phyloP scores from a whole-genome alignment of 2,888 invertebrate species.

The Parascotia fuliginaria region DNA sequence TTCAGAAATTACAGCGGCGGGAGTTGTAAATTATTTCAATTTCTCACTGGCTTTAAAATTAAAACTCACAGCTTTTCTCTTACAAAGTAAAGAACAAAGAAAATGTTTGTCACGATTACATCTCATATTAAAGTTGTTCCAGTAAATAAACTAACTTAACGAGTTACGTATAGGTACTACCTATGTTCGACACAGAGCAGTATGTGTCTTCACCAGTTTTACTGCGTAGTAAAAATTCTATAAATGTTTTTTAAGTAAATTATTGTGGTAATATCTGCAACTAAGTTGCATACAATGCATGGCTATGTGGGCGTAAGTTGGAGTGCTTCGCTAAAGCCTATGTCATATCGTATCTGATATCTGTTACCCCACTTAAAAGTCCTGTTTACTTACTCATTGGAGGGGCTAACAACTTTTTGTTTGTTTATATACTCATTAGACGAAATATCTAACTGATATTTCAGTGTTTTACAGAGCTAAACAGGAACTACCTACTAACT shows the following conservation, averaged over 20 bases:
- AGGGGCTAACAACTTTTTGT: neutral
- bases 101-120: constrained; percentile 36
- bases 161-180: constrained; percentile 43
- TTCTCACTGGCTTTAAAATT: constrained; percentile 9
- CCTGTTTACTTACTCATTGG: neutral
- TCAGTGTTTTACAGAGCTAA: too few relatives aligned
- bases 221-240: constrained; percentile 61
- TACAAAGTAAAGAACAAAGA: constrained; percentile 54
- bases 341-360: constrained; percentile 17
- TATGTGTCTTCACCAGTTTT: constrained; percentile 51
- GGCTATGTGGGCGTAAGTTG: constrained; percentile 37
- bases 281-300: constrained; percentile 46
- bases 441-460: too few relatives aligned
- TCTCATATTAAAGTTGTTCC: constrained; percentile 37
- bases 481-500: too few relatives aligned
- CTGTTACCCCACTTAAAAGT: neutral
- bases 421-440: too few relatives aligned
- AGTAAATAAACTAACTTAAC: constrained; percentile 44
- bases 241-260: constrained; percentile 62
- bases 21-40: constrained; percentile 4
- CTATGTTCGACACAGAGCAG: constrained; percentile 37
- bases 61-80: constrained; percentile 1
- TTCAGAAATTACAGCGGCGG: too few relatives aligned
- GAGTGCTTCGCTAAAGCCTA: constrained; percentile 20
- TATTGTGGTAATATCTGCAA: constrained; percentile 60